A percentile compares a stretch with the other conserved stretches of the same genome.
phyloP scores from a whole-genome alignment of 1,140 invertebrate genomes.

The Neelides sp. region DNA sequence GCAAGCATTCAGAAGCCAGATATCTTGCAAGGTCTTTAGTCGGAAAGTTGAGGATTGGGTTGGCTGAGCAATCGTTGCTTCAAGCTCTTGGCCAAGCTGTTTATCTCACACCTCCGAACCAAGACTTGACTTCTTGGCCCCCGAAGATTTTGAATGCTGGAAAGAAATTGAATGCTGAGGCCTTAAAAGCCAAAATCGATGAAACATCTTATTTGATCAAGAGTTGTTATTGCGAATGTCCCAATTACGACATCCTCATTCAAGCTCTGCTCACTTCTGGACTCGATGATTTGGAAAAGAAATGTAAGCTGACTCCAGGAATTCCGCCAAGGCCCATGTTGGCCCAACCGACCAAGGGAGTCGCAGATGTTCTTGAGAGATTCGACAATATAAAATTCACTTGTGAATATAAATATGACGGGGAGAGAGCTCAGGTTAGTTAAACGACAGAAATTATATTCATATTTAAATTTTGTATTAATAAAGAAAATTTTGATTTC shows the following conservation, averaged over 20 bases:
- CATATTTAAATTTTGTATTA: background rate
- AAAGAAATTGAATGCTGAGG: slow-evolving; percentile 49
- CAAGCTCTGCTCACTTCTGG: slow-evolving; percentile 67
- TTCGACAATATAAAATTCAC: slow-evolving; percentile 90
- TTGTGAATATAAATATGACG: slow-evolving; percentile 99
- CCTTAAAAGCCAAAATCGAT: slow-evolving; percentile 68
- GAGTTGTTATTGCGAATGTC: slow-evolving; percentile 92
- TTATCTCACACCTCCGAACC: slow-evolving; percentile 52
- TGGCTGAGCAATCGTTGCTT: slow-evolving; percentile 92
- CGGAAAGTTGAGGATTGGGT: slow-evolving; percentile 88
- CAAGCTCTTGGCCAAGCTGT: slow-evolving; percentile 75
- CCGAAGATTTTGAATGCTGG: slow-evolving; percentile 49
- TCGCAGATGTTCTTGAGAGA: slow-evolving; percentile 73
- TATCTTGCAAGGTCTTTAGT: slow-evolving; percentile 83
- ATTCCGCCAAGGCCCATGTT: slow-evolving; percentile 97
- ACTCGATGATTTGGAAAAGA: slow-evolving; percentile 57
- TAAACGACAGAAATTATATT: slow-evolving; percentile 14
- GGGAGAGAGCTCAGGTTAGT: slow-evolving; percentile 85
- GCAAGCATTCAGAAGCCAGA: slow-evolving; percentile 74
- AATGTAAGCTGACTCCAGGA: slow-evolving; percentile 81
- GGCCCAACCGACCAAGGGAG: slow-evolving; percentile 91
- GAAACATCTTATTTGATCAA: slow-evolving; percentile 68
- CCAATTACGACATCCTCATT: slow-evolving; percentile 82
- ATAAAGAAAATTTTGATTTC: too few relatives aligned
- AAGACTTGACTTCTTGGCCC: slow-evolving; percentile 43